Base-by-base conservation (phyloP, 2,113 vertebrate genomes). In the Trachemys scripta region DNA sequence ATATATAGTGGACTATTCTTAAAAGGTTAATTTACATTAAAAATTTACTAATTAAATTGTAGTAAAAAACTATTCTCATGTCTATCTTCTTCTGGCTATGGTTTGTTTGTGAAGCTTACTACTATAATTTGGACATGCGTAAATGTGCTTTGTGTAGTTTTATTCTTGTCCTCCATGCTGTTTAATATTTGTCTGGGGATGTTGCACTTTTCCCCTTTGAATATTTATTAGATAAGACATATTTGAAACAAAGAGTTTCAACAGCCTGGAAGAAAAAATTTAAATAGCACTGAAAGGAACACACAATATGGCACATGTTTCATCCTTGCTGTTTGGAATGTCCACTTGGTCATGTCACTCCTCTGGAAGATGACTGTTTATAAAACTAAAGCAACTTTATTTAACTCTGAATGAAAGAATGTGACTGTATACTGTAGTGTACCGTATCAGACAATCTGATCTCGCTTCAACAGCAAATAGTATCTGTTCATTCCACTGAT, bases 31-130 rank as follows among this genome's bases (percentile, higher is more conserved):
- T 31, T 85, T 92, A 79, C 3, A 57, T 86, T 86, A 2, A 10
- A 47, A 84, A 19, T 86, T 12, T 89, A 24, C 86, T 95, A 90
- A 56, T 69, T 94, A 90, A 95, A 49, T 82, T 31, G 38, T 50
- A 75, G 57, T 42, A 51, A 24, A 29, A 38, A 45, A 25, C 3
- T 62, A 78, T 78, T 78, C 22, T 78, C 47, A 47, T 5, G 1
- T 38, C n/a, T 72, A 38, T 78, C 13, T 78, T 78, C 50, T 81
- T 2, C 35, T 80, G 4, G 89, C 13, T 81, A 94, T 45, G 3
- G 57, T 8, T 5, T 89, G 6, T 5, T 81, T 81, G 2, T 53
- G 13, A 62, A n/a, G 31, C 38, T 84, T 80, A 9, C 24, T 90
- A 17, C 27, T 92, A 19, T 85, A 38, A 19, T 80, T 45, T 47